phyloP scores from a whole-genome alignment of 2,113 vertebrate species.

The Rhineura floridana region DNA sequence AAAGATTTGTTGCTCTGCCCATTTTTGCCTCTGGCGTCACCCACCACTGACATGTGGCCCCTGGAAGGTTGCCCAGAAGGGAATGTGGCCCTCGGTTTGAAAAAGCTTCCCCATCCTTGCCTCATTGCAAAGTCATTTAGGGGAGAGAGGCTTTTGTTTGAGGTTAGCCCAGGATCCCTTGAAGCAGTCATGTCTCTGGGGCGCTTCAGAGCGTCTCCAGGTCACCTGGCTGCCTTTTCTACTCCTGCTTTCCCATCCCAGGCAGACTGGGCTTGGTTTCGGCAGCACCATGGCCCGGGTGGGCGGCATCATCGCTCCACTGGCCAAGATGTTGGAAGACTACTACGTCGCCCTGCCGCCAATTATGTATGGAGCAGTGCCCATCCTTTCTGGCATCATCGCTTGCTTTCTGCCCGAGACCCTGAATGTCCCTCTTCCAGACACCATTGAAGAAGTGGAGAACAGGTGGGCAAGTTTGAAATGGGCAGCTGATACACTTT shows the following conservation, averaged over 20 bases:
- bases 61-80: no score
- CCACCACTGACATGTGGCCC: no score
- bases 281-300: conserved; percentile 88
- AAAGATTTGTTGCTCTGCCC: no score
- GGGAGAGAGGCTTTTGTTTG: no score
- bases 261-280: conserved; percentile 91
- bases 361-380: conserved; percentile 80
- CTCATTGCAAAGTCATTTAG: no score
- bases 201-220: background rate
- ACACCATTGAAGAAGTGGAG: conserved; percentile 88
- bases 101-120: no score
- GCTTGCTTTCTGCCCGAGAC: conserved; percentile 87
- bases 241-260: conserved; percentile 32
- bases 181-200: background rate
- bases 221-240: no score
- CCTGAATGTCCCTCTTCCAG: conserved; percentile 80
- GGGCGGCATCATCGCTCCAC: conserved; percentile 89
- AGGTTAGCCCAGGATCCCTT: no score
- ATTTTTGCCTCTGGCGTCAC: no score
- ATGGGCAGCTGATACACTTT: background rate
- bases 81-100: no score
- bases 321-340: conserved; percentile 88
- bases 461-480: conserved; percentile 57
- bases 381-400: conserved; percentile 72
- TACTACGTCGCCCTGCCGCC: conserved; percentile 81